Percentiles rank a stretch among this genome's conserved stretches.
Conservation (phyloP, 2,888 invertebrate genomes). For the Aporophyla lueneburgensis region DNA sequence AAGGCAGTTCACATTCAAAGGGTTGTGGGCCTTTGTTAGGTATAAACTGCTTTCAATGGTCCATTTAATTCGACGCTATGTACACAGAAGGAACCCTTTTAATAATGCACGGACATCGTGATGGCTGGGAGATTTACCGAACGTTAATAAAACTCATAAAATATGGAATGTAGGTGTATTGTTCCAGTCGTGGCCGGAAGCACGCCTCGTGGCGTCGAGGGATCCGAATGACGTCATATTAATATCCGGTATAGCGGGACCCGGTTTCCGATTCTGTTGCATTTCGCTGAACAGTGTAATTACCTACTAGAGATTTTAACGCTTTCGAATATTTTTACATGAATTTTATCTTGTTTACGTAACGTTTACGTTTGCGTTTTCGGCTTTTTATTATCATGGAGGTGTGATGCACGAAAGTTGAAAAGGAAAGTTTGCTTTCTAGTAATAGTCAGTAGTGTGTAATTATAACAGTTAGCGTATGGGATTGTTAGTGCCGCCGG, state of each 20-base stretch:
- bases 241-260: constrained; percentile 80
- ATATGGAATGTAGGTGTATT: constrained; percentile 73
- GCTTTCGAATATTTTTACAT: constrained; percentile 61
- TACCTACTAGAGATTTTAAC: constrained; percentile 55
- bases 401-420: constrained; percentile 56
- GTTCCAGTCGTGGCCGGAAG: constrained; percentile 79
- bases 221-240: constrained; percentile 82
- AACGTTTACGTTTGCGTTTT: constrained; percentile 59
- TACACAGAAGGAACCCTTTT: constrained; percentile 37
- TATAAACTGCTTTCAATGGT: constrained; percentile 30
- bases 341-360: constrained; percentile 59
- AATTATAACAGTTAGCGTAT: constrained; percentile 51
- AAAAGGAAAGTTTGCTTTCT: constrained; percentile 68
- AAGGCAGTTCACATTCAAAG: constrained; percentile 18
- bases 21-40: constrained; percentile 29
- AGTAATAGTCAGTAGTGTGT: constrained; percentile 38
- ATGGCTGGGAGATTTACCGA: constrained; percentile 39
- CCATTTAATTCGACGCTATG: constrained; percentile 30
- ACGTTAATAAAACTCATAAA: constrained; percentile 70
- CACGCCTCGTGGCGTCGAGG: constrained; percentile 73
- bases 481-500: constrained; percentile 25
- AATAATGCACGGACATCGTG: constrained; percentile 45
- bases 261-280: constrained; percentile 76
- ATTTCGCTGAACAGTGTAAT: constrained; percentile 68
- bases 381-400: constrained; percentile 55